Evolutionary conservation across 2,113 vertebrate genomes (phyloP).

Genomic region (Mus pahari): DNA sequence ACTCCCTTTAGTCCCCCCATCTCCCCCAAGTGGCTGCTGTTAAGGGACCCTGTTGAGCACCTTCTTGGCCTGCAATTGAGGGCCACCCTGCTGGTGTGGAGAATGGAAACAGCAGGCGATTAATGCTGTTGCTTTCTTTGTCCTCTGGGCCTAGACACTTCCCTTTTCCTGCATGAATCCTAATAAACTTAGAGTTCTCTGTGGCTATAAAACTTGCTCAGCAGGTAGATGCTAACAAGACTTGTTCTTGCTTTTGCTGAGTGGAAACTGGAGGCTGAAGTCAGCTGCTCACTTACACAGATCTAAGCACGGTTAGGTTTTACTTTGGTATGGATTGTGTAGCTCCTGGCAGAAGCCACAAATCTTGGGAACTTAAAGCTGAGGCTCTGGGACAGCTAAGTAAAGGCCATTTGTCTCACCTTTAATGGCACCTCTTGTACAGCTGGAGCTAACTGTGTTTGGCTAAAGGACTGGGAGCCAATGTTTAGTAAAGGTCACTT

Average conservation of each 20-base stretch:
- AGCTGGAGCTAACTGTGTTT: fast-evolving
- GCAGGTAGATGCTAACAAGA: not conserved
- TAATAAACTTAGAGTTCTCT: fast-evolving
- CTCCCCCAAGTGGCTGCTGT: not conserved
- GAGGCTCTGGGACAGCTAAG: fast-evolving
- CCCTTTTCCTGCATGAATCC: not conserved
- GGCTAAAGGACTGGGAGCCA: not conserved
- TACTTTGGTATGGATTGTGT: not conserved
- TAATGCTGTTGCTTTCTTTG: not conserved
- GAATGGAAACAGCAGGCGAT: not conserved
- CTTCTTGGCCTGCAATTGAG: not conserved
- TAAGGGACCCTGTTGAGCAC: not conserved
- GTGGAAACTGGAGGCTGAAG: not conserved
- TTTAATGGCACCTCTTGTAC: fast-evolving
- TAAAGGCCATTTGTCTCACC: fast-evolving
- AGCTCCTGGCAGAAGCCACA: not conserved
- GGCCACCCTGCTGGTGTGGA: not conserved
- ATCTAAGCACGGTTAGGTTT: not conserved
- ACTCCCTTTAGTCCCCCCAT: too few relatives aligned
- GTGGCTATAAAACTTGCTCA: not conserved
- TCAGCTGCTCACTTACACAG: too few relatives aligned
- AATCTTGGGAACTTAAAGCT: not conserved
- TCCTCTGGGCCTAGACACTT: not conserved
- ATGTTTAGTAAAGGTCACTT: not conserved
- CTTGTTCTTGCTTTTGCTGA: not conserved